Conservation (phyloP, 2,888 invertebrate species). For the Synergus japonicus region DNA sequence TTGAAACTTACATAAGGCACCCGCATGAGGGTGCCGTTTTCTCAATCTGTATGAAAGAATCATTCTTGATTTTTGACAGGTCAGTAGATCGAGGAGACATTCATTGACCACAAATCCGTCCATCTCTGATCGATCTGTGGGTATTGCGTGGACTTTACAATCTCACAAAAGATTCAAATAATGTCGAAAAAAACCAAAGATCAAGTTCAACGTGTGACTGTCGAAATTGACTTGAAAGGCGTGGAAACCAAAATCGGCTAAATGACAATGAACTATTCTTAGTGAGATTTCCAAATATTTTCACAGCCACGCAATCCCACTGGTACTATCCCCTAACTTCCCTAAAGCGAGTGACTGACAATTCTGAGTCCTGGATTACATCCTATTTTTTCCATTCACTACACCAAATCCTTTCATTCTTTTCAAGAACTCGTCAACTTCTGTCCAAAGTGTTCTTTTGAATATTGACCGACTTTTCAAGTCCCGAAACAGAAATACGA, state of each 20-base stretch:
- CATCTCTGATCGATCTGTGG: slow-evolving; percentile 24
- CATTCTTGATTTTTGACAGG: slow-evolving; percentile 4
- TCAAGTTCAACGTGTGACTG: neutral
- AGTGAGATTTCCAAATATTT: slow-evolving; percentile 71
- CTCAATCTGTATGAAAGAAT: neutral
- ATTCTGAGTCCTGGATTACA: slow-evolving; percentile 52
- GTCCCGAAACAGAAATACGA: neutral
- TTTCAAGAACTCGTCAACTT: slow-evolving; percentile 32
- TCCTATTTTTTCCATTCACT: slow-evolving; percentile 27
- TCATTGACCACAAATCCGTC: slow-evolving; percentile 35
- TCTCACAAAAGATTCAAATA: slow-evolving; percentile 31
- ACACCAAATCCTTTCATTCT: slow-evolving; percentile 13
- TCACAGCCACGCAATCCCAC: slow-evolving; percentile 68
- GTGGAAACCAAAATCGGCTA: slow-evolving; percentile 48
- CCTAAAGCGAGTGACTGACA: slow-evolving; percentile 49
- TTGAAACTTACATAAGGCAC: neutral
- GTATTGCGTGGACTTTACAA: neutral
- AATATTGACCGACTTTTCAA: slow-evolving; percentile 16
- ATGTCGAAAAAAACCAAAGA: slow-evolving; percentile 19
- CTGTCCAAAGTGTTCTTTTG: slow-evolving; percentile 10
- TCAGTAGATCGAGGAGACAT: slow-evolving; percentile 33
- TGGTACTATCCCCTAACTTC: slow-evolving; percentile 47
- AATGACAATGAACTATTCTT: slow-evolving; percentile 52
- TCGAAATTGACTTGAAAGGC: slow-evolving; percentile 46
- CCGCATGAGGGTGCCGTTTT: slow-evolving; percentile 36